Conservation (phyloP, 2,113 vertebrate genomes). For the Mastomys natalensis region DNA sequence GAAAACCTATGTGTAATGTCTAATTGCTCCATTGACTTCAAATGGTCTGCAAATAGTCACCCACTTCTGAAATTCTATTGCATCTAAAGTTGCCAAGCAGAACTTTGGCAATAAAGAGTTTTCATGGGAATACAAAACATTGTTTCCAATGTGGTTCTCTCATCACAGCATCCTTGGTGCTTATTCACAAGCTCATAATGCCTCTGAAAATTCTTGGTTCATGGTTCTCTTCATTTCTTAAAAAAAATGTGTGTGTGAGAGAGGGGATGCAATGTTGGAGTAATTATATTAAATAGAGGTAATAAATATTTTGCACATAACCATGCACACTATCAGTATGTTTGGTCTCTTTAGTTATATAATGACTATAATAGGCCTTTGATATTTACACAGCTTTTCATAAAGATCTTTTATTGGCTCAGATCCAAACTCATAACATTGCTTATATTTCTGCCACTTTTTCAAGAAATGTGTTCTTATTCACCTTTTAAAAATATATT, state of each 20-base stretch:
- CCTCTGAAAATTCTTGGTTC: not conserved
- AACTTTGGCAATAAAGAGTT: not conserved
- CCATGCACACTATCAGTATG: not conserved
- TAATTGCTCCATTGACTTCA: constrained; percentile 65
- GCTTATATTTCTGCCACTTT: not conserved
- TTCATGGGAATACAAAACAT: constrained; percentile 20
- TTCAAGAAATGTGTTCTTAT: not conserved
- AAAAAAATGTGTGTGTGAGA: not conserved
- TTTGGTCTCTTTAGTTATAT: not conserved
- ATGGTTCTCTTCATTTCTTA: not conserved
- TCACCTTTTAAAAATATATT: not conserved
- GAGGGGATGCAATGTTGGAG: not conserved
- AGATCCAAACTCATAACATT: not conserved
- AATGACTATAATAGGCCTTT: not conserved
- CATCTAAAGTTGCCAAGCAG: not conserved
- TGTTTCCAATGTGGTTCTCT: not conserved
- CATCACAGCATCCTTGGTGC: not conserved
- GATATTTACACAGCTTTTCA: constrained; percentile 18
- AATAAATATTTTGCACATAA: not conserved
- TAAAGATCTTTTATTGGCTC: not conserved
- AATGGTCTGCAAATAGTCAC: constrained; percentile 39
- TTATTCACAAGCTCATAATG: not conserved
- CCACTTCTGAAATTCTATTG: not conserved
- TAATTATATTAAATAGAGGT: not conserved
- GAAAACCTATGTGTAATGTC: constrained; percentile 70